Evolutionary conservation across 2,113 vertebrate species (phyloP).

Genomic region (Anoplopoma fimbria): DNA sequence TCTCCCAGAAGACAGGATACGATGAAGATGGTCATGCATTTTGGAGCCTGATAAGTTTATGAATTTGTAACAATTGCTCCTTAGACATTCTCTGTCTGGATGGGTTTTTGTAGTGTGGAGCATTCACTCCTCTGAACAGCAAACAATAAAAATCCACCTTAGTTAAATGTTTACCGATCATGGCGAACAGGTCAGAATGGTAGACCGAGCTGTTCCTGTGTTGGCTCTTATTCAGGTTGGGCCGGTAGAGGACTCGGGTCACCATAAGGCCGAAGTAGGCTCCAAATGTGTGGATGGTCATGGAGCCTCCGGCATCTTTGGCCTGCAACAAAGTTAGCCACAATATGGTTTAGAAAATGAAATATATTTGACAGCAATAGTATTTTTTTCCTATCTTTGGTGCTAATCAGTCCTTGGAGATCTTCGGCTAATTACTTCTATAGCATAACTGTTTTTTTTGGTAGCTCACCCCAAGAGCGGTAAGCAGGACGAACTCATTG

Average conservation of each 20-base stretch:
- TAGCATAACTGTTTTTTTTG: neutral
- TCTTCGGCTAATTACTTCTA: neutral
- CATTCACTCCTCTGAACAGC: neutral
- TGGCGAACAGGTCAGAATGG: conserved; percentile 89
- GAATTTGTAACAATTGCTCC: too few relatives aligned
- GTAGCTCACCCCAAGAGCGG: conserved; percentile 83
- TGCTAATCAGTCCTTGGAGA: neutral
- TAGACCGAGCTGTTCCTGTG: conserved; percentile 82
- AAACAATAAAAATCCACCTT: neutral
- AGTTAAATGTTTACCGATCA: conserved; percentile 84
- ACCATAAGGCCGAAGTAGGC: conserved; percentile 92
- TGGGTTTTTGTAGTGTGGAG: too few relatives aligned
- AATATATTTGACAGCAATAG: neutral
- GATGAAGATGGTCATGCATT: neutral
- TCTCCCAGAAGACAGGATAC: neutral
- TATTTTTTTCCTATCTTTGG: neutral
- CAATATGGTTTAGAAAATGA: neutral
- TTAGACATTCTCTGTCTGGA: too few relatives aligned
- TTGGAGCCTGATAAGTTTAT: too few relatives aligned
- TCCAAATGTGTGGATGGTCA: conserved; percentile 94
- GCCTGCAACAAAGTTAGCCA: conserved; percentile 78
- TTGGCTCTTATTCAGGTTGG: conserved; percentile 81
- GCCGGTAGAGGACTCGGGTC: conserved; percentile 87
- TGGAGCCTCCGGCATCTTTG: conserved; percentile 90
- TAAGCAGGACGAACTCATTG: conserved; percentile 89